Conservation (phyloP, 2,797 vertebrate species). For the Chrosomus eos region DNA sequence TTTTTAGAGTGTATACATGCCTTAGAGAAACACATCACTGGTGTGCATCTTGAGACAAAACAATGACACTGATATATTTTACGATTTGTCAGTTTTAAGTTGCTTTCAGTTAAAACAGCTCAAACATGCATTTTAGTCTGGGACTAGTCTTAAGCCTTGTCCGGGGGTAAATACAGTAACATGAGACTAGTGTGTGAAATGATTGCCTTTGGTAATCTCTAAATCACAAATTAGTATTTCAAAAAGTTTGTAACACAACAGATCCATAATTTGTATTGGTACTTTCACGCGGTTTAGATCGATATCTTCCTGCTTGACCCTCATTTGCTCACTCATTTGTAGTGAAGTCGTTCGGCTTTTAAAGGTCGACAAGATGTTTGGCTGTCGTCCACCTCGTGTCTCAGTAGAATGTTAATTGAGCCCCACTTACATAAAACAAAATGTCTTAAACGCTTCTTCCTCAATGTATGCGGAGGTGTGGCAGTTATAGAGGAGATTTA, state of each 20-base stretch:
- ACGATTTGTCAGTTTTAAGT: too few species aligned
- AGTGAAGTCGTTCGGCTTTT: conserved; percentile 11
- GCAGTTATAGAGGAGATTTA: neutral
- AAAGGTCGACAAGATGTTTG: conserved; percentile 21
- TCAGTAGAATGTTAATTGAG: conserved; percentile 15
- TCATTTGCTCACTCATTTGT: conserved; percentile 39
- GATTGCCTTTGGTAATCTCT: neutral
- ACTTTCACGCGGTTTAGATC: conserved; percentile 10
- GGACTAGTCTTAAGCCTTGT: neutral
- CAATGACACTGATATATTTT: too few species aligned
- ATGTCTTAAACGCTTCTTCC: neutral
- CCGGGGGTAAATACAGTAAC: neutral
- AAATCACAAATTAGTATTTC: neutral
- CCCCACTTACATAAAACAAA: conserved; percentile 1
- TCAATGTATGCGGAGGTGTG: neutral
- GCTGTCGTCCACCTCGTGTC: neutral
- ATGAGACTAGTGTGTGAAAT: neutral
- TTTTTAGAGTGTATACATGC: too few species aligned
- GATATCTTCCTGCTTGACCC: neutral
- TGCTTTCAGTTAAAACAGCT: too few species aligned
- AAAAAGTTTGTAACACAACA: neutral
- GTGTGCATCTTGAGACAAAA: too few species aligned
- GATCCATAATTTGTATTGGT: neutral
- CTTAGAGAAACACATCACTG: too few species aligned
- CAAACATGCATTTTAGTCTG: too few species aligned